phyloP scores from a whole-genome alignment of 2,113 vertebrate species.

The Mola mola region DNA sequence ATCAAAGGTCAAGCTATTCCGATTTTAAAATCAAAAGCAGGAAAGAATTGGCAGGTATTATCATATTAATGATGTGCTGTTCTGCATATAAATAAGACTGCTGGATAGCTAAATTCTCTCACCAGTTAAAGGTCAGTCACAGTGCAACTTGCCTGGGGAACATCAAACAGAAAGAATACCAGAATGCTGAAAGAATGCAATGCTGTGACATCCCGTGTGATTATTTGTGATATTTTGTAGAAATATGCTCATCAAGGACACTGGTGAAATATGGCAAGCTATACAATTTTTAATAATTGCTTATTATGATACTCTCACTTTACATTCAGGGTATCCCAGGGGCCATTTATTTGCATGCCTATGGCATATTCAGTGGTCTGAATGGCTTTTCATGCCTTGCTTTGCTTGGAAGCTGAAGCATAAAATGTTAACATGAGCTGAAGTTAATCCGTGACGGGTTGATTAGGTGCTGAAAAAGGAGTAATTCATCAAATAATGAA shows the following conservation, averaged over 20 bases:
- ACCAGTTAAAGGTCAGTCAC: conserved; percentile 73
- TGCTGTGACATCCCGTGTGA: not conserved
- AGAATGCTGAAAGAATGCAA: conserved; percentile 20
- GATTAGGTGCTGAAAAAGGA: conserved; percentile 79
- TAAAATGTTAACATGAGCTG: conserved; percentile 75
- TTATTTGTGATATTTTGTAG: conserved; percentile 9
- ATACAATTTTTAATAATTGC: conserved; percentile 11
- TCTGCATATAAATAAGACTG: conserved; percentile 68
- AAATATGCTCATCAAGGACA: not conserved
- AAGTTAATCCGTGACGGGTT: conserved; percentile 66
- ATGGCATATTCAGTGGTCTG: conserved; percentile 45
- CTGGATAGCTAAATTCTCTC: conserved; percentile 62
- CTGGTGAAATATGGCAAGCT: not conserved
- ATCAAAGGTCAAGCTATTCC: conserved; percentile 63
- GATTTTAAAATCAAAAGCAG: conserved; percentile 52
- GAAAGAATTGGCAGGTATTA: conserved; percentile 62
- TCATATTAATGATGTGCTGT: conserved; percentile 74
- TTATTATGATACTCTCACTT: conserved; percentile 17
- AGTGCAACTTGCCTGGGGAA: conserved; percentile 47
- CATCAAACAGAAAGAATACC: conserved; percentile 48
- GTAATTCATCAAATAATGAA: conserved; percentile 79
- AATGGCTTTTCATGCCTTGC: conserved; percentile 50
- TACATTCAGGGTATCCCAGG: conserved; percentile 16
- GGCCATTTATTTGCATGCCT: conserved; percentile 59
- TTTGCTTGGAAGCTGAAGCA: conserved; percentile 63